Conservation (phyloP, 2,113 vertebrate species). For the Carollia perspicillata region DNA sequence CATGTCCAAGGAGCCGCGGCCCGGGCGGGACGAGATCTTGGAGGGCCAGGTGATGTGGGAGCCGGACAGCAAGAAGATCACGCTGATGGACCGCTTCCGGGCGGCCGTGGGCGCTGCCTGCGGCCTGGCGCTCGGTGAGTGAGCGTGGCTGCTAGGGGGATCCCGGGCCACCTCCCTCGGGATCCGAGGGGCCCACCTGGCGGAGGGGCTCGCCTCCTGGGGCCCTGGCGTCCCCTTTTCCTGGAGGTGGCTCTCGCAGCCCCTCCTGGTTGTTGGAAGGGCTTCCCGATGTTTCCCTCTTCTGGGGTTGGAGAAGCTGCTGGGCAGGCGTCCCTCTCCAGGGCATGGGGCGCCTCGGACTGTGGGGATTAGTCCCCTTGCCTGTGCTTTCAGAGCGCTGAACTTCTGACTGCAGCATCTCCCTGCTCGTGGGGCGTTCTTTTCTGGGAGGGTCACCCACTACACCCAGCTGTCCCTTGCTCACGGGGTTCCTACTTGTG, state of each 20-base stretch:
- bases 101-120: conserved; percentile 84
- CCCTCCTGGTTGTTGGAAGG: neutral
- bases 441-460: neutral
- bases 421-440: neutral
- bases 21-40: conserved; percentile 87
- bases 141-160: neutral
- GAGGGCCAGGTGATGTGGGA: conserved; percentile 94
- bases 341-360: neutral
- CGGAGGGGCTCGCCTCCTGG: neutral
- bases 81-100: conserved; percentile 93
- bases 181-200: neutral
- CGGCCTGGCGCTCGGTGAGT: conserved; percentile 92
- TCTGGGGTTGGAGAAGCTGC: neutral
- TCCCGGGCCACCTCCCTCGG: neutral
- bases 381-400: too few relatives aligned
- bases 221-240: neutral
- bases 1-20: conserved; percentile 87
- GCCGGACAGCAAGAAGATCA: conserved; percentile 93
- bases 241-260: neutral
- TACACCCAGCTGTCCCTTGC: neutral
- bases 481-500: neutral
- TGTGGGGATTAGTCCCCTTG: neutral
- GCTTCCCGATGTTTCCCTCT: neutral
- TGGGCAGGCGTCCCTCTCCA: too few relatives aligned
- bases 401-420: neutral